A percentile compares a stretch with the other conserved stretches of the same genome.
Conservation (phyloP, 2,113 vertebrate genomes). For the Apodemus sylvaticus region DNA sequence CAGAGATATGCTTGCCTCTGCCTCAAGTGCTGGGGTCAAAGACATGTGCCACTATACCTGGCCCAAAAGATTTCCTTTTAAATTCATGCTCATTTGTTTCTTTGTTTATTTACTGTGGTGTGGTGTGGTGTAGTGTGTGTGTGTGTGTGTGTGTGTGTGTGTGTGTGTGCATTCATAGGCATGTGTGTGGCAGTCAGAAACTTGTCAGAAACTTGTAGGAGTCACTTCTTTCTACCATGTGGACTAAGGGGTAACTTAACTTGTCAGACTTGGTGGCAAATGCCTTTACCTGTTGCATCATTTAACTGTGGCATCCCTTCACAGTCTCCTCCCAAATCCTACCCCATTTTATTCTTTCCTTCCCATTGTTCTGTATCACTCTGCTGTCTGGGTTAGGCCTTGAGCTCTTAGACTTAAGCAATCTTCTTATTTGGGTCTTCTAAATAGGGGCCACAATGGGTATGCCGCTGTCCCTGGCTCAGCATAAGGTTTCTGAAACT, state of each 20-base stretch:
- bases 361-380: not conserved
- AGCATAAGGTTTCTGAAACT: slow-evolving; percentile 34
- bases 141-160: too few species aligned
- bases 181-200: not conserved
- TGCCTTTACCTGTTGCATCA: not conserved
- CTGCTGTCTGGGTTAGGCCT: not conserved
- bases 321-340: rapidly evolving
- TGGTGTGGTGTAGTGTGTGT: too few species aligned
- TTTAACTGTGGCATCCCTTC: not conserved
- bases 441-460: not conserved
- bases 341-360: not conserved
- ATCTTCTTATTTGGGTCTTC: not conserved
- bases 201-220: not conserved
- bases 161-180: not conserved
- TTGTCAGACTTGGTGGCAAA: not conserved
- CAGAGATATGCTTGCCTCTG: not conserved
- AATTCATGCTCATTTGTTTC: not conserved
- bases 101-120: not conserved
- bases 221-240: not conserved
- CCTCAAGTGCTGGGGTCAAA: not conserved
- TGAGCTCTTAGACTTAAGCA: not conserved
- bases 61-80: not conserved
- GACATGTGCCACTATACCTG: not conserved
- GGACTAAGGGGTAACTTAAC: not conserved
- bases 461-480: not conserved